Base-by-base conservation (phyloP, 2,888 invertebrate genomes). In the Cactoblastis cactorum region DNA sequence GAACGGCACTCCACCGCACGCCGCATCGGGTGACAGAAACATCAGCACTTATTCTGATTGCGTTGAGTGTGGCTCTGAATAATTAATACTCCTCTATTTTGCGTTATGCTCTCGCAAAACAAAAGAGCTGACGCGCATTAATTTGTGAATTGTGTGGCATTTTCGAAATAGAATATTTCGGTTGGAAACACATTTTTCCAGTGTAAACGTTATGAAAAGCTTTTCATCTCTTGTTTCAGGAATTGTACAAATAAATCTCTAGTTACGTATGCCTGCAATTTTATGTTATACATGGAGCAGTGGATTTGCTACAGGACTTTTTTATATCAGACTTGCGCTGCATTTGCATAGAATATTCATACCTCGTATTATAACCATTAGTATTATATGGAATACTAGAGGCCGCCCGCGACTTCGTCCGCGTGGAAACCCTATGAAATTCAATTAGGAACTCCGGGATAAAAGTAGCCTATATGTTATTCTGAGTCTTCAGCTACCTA, bases 1-100 rank as follows among this genome's bases (percentile, higher is more conserved):
- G 69, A 33, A 64, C 67, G 65, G 67, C 63, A 56, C 45, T 34
- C 45, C 33, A 9, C 45, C 49, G 49, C 15, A 37, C 32, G 46
- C 46, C 69, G 70, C 73, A 69, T 67, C 71, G 74, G 80, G 81
- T 89, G 88, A 89, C 89, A 89, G 83, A 81, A 87, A 89, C 89
- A 89, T 89, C 88, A 85, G 75, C 89, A 89, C 89, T 89, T 83
- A 82, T 89, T 89, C 85, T 86, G 89, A 89, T 89, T 89, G 88
- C 85, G 81, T 74, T 80, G 89, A 89, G 89, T 89, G 85, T 88
- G 89, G 88, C 77, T 77, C 77, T 81, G 88, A 89, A 89, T 89
- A 88, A 89, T 89, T 89, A 89, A 89, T 87, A 83, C 72, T 82
- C 80, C 83, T 85, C 85, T 83, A 86, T 86, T 87, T 84, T 78